These are phyloP conservation scores for Pocillopora meandrina DNA, from an alignment of 92 coral and sea anemone genomes.

Conservation along the genomic window DNA sequence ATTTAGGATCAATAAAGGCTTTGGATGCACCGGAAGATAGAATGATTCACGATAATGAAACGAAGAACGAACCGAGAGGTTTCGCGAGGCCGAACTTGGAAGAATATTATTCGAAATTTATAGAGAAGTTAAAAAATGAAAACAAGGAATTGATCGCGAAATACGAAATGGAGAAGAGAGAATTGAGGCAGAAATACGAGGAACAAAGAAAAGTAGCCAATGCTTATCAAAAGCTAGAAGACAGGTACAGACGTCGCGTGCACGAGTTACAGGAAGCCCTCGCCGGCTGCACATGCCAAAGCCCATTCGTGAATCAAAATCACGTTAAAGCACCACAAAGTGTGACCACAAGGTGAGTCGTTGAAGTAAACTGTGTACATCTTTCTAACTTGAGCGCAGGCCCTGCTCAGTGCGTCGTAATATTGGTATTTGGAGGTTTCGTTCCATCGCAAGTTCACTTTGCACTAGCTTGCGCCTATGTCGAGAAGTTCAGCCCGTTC, in stretches of 20 bases:
- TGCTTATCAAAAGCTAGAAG: constrained; percentile 98
- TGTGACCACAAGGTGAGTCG: constrained; percentile 20
- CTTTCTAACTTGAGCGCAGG: not conserved
- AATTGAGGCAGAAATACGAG: constrained; percentile 85
- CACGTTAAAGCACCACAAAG: constrained; percentile 29
- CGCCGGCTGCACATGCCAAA: constrained; percentile 82
- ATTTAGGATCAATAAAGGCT: constrained; percentile 12
- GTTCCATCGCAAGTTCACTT: no score
- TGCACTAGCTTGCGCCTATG: no score
- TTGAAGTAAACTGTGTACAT: not conserved
- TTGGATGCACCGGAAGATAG: constrained; percentile 18
- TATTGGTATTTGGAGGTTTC: no score
- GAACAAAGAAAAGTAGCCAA: constrained; percentile 98
- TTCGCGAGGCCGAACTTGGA: constrained; percentile 41
- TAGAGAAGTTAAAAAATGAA: constrained; percentile 70
- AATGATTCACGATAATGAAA: constrained; percentile 17
- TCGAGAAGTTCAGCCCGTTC: no score
- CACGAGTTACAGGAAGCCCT: constrained; percentile 96
- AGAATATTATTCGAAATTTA: constrained; percentile 62
- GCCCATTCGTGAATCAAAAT: constrained; percentile 43
- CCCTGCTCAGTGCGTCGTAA: no score
- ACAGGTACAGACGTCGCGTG: constrained; percentile 93
- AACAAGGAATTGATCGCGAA: constrained; percentile 79
- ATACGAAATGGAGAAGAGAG: constrained; percentile 79
- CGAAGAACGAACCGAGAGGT: constrained; percentile 30